A percentile compares a stretch with the other conserved stretches of the same genome.
Evolutionary conservation across 2,113 vertebrate species (phyloP).

Genomic region (Mesembrinibis cayennensis): DNA sequence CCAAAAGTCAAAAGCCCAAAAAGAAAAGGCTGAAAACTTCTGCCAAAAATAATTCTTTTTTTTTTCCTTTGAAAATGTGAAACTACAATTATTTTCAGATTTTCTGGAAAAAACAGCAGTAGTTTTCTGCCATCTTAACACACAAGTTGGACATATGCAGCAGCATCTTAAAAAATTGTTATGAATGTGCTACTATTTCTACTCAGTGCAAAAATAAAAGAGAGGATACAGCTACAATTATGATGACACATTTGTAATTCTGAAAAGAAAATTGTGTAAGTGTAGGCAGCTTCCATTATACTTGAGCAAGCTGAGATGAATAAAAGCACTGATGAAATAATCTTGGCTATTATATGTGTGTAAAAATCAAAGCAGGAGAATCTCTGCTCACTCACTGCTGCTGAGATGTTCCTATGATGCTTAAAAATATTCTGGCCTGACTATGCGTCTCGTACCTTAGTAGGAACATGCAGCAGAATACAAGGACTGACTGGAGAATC

Average conservation of each 20-base stretch:
- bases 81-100: background rate
- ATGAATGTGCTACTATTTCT: background rate
- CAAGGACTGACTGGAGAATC: background rate
- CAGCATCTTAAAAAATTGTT: background rate
- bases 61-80: background rate
- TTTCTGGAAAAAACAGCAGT: background rate
- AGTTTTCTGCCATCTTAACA: background rate
- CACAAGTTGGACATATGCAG: background rate
- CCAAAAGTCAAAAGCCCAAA: background rate
- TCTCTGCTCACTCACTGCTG: background rate
- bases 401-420: background rate
- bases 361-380: background rate
- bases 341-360: background rate
- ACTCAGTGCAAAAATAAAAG: background rate
- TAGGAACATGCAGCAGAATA: background rate
- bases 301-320: background rate
- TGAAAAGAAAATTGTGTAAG: slow-evolving; percentile 3
- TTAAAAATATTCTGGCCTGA: background rate
- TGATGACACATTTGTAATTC: slow-evolving; percentile 7
- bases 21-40: background rate
- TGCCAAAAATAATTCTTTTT: background rate
- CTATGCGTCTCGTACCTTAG: background rate
- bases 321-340: slow-evolving; percentile 32
- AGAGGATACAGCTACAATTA: background rate
- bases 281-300: slow-evolving; percentile 12